Evolutionary conservation across 2,797 vertebrate genomes (phyloP).

Genomic region (Sebastes taczanowskii): DNA sequence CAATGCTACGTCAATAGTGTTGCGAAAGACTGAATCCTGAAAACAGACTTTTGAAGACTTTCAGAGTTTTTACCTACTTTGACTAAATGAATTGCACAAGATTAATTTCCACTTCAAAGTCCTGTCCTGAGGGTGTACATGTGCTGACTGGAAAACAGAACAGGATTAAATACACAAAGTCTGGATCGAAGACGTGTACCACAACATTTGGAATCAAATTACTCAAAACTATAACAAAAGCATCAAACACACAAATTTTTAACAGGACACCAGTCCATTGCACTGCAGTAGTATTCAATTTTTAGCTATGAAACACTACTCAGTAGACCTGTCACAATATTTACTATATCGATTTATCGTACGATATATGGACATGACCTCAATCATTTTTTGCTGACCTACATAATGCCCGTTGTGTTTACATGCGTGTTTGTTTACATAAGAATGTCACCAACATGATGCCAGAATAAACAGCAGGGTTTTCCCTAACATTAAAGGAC

Average conservation of each 20-base stretch:
- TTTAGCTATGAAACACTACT: background rate
- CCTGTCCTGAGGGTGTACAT: background rate
- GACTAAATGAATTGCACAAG: background rate
- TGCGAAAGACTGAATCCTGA: background rate
- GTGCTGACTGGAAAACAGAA: background rate
- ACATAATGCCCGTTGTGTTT: background rate
- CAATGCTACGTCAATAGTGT: conserved; percentile 29
- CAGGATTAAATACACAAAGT: background rate
- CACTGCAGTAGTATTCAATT: background rate
- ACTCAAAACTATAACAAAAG: background rate
- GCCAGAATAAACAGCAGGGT: background rate
- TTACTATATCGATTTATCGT: background rate
- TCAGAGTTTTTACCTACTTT: background rate
- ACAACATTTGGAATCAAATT: background rate
- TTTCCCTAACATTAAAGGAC: background rate
- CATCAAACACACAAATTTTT: background rate
- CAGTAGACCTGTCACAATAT: background rate
- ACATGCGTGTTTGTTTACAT: background rate
- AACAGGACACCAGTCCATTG: background rate
- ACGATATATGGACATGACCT: background rate
- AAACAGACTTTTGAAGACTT: background rate
- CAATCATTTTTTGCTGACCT: background rate
- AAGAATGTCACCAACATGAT: too few species aligned
- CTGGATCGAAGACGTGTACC: background rate
- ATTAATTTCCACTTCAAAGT: background rate